These are phyloP conservation scores for Bruchidius siliquastri DNA, from an alignment of 2,888 invertebrate species.

Conservation along the genomic window DNA sequence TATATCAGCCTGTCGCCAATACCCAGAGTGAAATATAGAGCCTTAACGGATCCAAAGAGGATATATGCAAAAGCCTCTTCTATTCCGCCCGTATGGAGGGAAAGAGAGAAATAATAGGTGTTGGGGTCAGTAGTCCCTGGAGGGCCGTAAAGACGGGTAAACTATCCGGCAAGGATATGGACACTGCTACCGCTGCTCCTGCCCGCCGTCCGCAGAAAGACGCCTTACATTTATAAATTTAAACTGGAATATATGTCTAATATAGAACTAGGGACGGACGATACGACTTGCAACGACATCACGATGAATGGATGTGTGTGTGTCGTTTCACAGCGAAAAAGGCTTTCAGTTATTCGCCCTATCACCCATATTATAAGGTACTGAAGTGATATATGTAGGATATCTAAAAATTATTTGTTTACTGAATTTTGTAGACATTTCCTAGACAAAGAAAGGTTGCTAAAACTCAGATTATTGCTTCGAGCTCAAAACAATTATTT, in stretches of 20 bases:
- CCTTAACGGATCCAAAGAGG: conserved; percentile 22
- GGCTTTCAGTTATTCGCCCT: no score
- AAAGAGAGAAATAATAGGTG: conserved; percentile 48
- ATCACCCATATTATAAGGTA: no score
- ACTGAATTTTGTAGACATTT: no score
- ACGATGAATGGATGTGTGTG: no score
- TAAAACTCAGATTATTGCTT: no score
- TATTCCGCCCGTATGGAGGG: conserved; percentile 18
- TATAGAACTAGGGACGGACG: background rate
- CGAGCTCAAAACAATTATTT: no score
- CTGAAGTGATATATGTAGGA: no score
- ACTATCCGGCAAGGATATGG: conserved; percentile 29
- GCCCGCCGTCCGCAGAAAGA: background rate
- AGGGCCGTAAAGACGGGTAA: conserved; percentile 43
- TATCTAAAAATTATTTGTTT: no score
- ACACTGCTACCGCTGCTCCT: no score
- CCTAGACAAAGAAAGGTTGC: no score
- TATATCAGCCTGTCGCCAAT: background rate
- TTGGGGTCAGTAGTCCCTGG: conserved; percentile 43
- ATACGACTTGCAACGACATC: background rate
- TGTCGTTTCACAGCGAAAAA: no score
- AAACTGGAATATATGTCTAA: background rate
- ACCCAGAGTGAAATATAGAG: background rate
- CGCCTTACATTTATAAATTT: background rate
- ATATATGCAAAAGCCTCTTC: conserved; percentile 48